Evolutionary conservation across 1,140 invertebrate genomes (phyloP).

Genomic region (Cyclina sinensis): DNA sequence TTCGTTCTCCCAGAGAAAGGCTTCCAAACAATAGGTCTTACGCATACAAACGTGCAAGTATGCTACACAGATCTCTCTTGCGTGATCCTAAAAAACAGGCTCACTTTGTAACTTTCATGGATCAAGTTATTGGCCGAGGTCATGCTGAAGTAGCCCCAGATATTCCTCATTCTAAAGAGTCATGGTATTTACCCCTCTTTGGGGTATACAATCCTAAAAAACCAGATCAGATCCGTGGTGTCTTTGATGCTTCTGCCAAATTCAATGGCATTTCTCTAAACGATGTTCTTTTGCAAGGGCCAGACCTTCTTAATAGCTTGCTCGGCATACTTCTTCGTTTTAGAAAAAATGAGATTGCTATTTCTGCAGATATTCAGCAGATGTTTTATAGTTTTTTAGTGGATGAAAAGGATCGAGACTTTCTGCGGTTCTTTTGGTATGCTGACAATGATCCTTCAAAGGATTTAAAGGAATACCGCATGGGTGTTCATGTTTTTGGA

Average conservation of each 20-base stretch:
- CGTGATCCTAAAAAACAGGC: slow-evolving; percentile 37
- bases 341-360: slow-evolving; percentile 55
- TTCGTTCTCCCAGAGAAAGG: not conserved
- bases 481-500: slow-evolving; percentile 74
- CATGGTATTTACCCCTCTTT: slow-evolving; percentile 40
- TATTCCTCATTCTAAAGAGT: slow-evolving; percentile 5
- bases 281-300: slow-evolving; percentile 75
- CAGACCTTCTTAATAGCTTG: slow-evolving; percentile 82
- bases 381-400: slow-evolving; percentile 71
- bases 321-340: slow-evolving; percentile 73
- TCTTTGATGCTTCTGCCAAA: slow-evolving; percentile 64
- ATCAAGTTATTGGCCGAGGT: not conserved
- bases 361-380: slow-evolving; percentile 63
- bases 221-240: slow-evolving; percentile 37
- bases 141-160: slow-evolving; percentile 50
- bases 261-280: slow-evolving; percentile 72
- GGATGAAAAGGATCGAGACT: slow-evolving; percentile 56
- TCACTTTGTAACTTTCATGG: slow-evolving; percentile 61
- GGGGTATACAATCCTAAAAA: slow-evolving; percentile 41
- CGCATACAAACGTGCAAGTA: not conserved
- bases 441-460: slow-evolving; percentile 57
- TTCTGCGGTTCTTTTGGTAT: slow-evolving; percentile 72
- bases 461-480: slow-evolving; percentile 64
- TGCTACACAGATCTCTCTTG: slow-evolving; percentile 1
- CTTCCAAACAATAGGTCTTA: slow-evolving; percentile 61